Evolutionary conservation across 2,797 vertebrate species (phyloP).

Genomic region (Chelmon rostratus): DNA sequence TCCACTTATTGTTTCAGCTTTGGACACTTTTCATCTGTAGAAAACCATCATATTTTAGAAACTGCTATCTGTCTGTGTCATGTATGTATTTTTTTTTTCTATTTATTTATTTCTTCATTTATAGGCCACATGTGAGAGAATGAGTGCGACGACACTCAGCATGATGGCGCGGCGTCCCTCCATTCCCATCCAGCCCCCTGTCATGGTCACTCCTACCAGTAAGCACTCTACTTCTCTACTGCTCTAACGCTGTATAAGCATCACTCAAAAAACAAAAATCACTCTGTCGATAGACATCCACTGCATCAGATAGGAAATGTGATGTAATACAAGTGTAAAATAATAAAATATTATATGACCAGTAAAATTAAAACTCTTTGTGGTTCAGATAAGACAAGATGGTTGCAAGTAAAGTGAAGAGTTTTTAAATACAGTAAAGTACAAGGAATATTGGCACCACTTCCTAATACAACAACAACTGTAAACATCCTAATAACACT

Average conservation of each 20-base stretch:
- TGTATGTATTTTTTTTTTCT: too few relatives aligned
- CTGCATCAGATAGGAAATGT: background rate
- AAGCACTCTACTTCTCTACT: constrained; percentile 27
- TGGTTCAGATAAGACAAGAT: background rate
- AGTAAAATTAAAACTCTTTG: background rate
- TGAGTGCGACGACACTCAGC: background rate
- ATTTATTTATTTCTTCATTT: background rate
- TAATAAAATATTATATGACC: background rate
- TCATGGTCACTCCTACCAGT: constrained; percentile 50
- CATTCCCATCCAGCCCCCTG: background rate
- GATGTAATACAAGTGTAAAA: background rate
- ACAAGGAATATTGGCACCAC: background rate
- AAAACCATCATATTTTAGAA: background rate
- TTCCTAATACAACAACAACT: background rate
- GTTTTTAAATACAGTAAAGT: background rate
- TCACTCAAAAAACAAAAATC: too few relatives aligned
- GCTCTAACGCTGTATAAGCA: background rate
- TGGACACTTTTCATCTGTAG: background rate
- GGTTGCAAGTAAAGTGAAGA: background rate
- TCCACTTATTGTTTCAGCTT: background rate
- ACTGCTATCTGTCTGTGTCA: background rate
- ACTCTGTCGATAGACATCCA: background rate
- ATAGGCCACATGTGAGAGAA: constrained; percentile 62
- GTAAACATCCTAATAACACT: background rate
- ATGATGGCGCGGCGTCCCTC: constrained; percentile 11